Percentiles rank a stretch among this genome's conserved stretches.
Evolutionary conservation across 2,113 vertebrate species (phyloP).

Genomic region (Hydropotes inermis): DNA sequence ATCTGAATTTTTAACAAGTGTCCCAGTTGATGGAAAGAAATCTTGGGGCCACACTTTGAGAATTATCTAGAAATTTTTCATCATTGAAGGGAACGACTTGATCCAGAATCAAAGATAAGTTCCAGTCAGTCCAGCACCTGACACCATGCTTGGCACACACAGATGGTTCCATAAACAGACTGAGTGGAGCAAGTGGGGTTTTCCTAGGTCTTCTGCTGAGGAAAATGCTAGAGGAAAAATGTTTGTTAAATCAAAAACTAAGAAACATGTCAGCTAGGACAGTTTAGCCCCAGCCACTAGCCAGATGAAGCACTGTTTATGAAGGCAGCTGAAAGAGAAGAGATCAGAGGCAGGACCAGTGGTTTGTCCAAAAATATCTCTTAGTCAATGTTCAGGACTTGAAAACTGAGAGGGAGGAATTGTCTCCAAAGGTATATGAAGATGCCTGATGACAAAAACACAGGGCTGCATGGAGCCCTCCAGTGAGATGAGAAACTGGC

Average conservation of each 20-base stretch:
- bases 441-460: not conserved
- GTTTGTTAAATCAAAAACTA: not conserved
- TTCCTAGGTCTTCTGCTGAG: not conserved
- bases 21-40: not conserved
- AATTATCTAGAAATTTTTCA: not conserved
- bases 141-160: not conserved
- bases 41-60: not conserved
- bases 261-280: not conserved
- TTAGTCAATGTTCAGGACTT: not conserved
- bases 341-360: not conserved
- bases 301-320: not conserved
- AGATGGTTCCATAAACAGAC: not conserved
- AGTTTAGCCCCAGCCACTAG: too few relatives aligned
- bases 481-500: too few relatives aligned
- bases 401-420: not conserved
- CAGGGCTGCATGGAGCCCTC: not conserved
- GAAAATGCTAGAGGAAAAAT: not conserved
- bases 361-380: not conserved
- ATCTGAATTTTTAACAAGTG: not conserved
- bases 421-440: not conserved
- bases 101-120: not conserved
- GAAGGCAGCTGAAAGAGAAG: not conserved
- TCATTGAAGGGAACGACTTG: not conserved
- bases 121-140: not conserved
- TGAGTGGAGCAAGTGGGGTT: not conserved